Conservation (phyloP, 2,797 vertebrate species). For the Synaphobranchus kaupii region DNA sequence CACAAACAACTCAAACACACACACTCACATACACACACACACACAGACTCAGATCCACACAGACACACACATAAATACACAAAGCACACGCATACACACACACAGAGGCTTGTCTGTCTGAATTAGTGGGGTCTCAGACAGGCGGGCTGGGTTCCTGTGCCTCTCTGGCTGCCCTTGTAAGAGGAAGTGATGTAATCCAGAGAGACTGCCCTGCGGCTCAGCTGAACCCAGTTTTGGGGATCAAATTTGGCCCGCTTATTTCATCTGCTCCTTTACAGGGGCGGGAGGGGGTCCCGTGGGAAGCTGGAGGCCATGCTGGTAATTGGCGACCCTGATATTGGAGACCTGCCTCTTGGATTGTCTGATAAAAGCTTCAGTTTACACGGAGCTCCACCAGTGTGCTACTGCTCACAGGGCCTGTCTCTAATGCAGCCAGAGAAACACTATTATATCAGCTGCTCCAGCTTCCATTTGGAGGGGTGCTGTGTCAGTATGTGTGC, state of each 20-base stretch:
- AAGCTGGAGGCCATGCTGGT: slow-evolving; percentile 73
- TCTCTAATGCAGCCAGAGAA: slow-evolving; percentile 71
- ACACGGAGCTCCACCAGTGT: slow-evolving; percentile 51
- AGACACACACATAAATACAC: slow-evolving; percentile 34
- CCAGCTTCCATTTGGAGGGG: background rate
- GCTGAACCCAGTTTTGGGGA: slow-evolving; percentile 75
- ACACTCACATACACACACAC: slow-evolving; percentile 23
- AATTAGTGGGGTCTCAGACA: slow-evolving; percentile 79
- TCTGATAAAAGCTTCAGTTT: slow-evolving; percentile 68
- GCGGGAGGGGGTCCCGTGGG: slow-evolving; percentile 69
- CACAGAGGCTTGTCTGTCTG: slow-evolving; percentile 74
- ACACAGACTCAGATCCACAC: background rate
- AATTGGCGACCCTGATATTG: slow-evolving; percentile 78
- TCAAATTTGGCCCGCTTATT: slow-evolving; percentile 77
- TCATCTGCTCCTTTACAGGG: slow-evolving; percentile 75
- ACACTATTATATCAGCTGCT: slow-evolving; percentile 43
- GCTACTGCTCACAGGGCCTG: slow-evolving; percentile 68
- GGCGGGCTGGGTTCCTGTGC: slow-evolving; percentile 75
- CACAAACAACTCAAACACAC: slow-evolving; percentile 44
- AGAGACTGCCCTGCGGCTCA: slow-evolving; percentile 73
- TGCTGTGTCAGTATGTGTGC: slow-evolving; percentile 28
- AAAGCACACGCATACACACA: slow-evolving; percentile 45
- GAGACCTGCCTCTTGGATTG: slow-evolving; percentile 71
- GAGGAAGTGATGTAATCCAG: slow-evolving; percentile 78
- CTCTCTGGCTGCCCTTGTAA: slow-evolving; percentile 74